A percentile compares a stretch with the other conserved stretches of the same genome.
Conservation (phyloP, 2,113 vertebrate species). For the Clarias batrachus region DNA sequence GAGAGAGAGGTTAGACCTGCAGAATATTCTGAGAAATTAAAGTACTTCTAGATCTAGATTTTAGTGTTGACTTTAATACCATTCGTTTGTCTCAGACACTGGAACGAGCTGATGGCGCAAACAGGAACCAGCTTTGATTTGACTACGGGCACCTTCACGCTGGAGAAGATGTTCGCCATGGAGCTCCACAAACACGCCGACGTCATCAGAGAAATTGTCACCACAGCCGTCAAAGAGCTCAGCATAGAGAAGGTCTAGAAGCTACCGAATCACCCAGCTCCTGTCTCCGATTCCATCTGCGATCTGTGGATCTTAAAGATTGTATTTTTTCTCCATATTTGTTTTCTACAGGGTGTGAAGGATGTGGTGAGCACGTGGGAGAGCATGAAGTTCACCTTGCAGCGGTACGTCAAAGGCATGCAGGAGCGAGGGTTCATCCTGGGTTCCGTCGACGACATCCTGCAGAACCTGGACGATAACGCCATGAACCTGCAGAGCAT, state of each 20-base stretch:
- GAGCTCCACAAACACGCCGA: constrained; percentile 82
- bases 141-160: constrained; percentile 84
- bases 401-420: constrained; percentile 83
- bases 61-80: neutral
- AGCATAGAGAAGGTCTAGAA: constrained; percentile 87
- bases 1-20: constrained; percentile 82
- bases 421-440: constrained; percentile 84
- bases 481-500: constrained; percentile 88
- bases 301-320: neutral
- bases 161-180: constrained; percentile 97
- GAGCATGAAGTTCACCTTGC: constrained; percentile 83
- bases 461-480: constrained; percentile 87
- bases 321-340: neutral
- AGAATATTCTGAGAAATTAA: neutral
- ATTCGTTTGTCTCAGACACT: constrained; percentile 77
- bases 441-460: constrained; percentile 84
- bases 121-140: constrained; percentile 86
- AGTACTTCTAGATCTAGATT: neutral
- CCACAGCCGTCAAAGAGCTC: constrained; percentile 87
- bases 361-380: constrained; percentile 90
- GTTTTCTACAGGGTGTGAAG: constrained; percentile 80
- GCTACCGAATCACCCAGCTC: neutral
- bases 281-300: neutral
- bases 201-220: constrained; percentile 85
- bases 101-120: constrained; percentile 87